These are phyloP conservation scores for Galendromus occidentalis DNA, from an alignment of 1,140 invertebrate species.

Conservation along the genomic window DNA sequence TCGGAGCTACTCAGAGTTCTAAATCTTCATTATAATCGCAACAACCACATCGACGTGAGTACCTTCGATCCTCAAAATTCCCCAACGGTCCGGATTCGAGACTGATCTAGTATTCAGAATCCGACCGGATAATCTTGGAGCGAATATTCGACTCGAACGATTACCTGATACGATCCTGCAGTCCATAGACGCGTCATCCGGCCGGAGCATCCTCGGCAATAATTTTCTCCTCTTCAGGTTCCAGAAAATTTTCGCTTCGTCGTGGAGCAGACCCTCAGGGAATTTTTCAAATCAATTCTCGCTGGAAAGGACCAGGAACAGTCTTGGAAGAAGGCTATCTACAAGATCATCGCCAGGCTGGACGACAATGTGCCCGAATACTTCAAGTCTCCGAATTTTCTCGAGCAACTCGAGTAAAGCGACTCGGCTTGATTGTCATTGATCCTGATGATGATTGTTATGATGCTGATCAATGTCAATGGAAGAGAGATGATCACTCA, in stretches of 20 bases:
- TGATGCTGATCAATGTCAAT: too few species aligned
- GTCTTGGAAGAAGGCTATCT: slow-evolving; percentile 99
- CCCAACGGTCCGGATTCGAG: neutral
- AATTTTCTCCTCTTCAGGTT: slow-evolving; percentile 45
- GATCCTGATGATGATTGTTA: too few species aligned
- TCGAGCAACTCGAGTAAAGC: slow-evolving; percentile 83
- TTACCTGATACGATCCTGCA: too few species aligned
- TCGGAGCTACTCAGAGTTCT: slow-evolving; percentile 92
- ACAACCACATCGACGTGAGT: slow-evolving; percentile 98
- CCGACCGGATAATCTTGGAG: too few species aligned
- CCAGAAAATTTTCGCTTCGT: slow-evolving; percentile 89
- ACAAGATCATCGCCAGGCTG: slow-evolving; percentile 95
- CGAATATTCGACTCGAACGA: too few species aligned
- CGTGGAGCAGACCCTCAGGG: slow-evolving; percentile 83
- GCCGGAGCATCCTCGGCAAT: neutral
- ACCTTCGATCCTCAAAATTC: slow-evolving; percentile 18
- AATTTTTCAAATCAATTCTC: slow-evolving; percentile 95
- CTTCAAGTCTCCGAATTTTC: slow-evolving; percentile 97
- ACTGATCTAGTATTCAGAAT: too few species aligned
- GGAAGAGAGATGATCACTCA: too few species aligned
- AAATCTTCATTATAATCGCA: slow-evolving; percentile 98
- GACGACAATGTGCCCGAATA: slow-evolving; percentile 97
- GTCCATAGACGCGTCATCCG: neutral
- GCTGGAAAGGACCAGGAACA: slow-evolving; percentile 88
- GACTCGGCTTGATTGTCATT: neutral